A percentile compares a stretch with the other conserved stretches of the same genome.
Conservation (phyloP, 2,797 vertebrate species). For the Hyperoplus lanceolatus region DNA sequence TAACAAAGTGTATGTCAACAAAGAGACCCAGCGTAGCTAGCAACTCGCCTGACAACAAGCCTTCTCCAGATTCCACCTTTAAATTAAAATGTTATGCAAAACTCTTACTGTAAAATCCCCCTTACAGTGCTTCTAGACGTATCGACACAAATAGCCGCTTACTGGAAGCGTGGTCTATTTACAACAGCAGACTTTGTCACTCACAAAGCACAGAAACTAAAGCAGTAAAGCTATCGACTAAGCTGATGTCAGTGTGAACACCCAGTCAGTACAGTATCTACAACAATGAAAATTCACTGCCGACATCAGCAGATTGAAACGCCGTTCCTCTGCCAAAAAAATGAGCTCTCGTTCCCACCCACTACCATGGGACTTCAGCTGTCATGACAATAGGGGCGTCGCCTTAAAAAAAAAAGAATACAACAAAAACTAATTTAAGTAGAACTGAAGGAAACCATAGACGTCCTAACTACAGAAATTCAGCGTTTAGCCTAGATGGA, state of each 20-base stretch:
- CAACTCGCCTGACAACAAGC: no score
- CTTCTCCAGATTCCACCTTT: background rate
- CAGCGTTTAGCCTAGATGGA: background rate
- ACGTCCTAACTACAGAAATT: background rate
- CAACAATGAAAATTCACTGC: constrained; percentile 37
- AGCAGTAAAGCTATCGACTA: background rate
- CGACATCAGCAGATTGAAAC: constrained; percentile 65
- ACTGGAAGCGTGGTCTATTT: background rate
- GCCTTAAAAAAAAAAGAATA: constrained; percentile 10
- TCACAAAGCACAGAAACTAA: background rate
- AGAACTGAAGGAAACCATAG: constrained; percentile 15
- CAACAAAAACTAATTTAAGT: background rate
- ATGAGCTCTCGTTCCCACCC: constrained; percentile 53
- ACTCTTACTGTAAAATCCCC: background rate
- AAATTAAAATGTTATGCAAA: background rate
- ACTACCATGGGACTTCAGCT: constrained; percentile 61
- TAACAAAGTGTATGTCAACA: no score
- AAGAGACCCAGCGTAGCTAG: no score
- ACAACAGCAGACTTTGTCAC: background rate
- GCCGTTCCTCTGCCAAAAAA: constrained; percentile 60
- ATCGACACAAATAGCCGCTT: background rate
- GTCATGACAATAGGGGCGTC: constrained; percentile 59
- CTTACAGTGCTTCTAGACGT: background rate
- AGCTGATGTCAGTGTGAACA: constrained; percentile 36
- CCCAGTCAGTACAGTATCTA: constrained; percentile 32